These are phyloP conservation scores for Apocheima hispidaria DNA, from an alignment of 2,888 invertebrate species.

Conservation along the genomic window DNA sequence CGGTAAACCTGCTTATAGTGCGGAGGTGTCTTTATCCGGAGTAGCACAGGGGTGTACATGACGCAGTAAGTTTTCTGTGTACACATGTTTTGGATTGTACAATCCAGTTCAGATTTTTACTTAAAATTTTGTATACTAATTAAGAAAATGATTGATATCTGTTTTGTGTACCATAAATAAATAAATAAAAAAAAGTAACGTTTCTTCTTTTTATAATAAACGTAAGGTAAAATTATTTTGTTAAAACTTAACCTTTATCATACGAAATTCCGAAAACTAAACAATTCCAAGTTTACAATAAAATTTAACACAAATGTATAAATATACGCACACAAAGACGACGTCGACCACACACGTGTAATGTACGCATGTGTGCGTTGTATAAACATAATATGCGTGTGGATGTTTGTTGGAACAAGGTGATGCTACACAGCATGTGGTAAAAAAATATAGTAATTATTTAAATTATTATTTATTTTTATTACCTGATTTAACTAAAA, in stretches of 20 bases:
- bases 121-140: no score
- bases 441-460: not conserved
- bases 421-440: slow-evolving; percentile 62
- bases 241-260: slow-evolving; percentile 1
- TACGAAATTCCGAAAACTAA: slow-evolving; percentile 44
- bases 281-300: slow-evolving; percentile 62
- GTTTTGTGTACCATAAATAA: no score
- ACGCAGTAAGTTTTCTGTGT: no score
- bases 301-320: slow-evolving; percentile 59
- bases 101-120: no score
- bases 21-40: no score
- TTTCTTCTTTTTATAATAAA: not conserved
- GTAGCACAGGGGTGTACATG: no score
- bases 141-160: no score
- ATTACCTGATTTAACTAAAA: not conserved
- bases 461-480: not conserved
- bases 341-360: slow-evolving; percentile 11
- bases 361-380: slow-evolving; percentile 19
- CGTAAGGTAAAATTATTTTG: not conserved
- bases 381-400: slow-evolving; percentile 41
- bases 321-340: slow-evolving; percentile 28
- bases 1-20: no score
- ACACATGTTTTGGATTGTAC: no score
- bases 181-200: no score
- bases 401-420: slow-evolving; percentile 66